A percentile compares a stretch with the other conserved stretches of the same genome.
These are phyloP conservation scores for Ruditapes philippinarum DNA, from an alignment of 1,140 invertebrate species.

Conservation along the genomic window DNA sequence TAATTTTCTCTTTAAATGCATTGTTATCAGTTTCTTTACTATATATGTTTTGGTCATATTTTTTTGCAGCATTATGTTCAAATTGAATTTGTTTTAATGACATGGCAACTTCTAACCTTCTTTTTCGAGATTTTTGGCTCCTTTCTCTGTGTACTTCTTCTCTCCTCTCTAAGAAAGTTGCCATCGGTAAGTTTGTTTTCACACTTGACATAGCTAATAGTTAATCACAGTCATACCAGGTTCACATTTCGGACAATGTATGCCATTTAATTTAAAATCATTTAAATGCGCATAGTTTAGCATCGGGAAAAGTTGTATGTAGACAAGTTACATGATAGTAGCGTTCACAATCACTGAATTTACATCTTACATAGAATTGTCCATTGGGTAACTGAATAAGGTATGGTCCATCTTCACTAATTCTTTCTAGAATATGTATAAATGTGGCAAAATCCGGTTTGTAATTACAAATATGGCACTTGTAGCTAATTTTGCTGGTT, in stretches of 20 bases:
- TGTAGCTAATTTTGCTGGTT: not conserved
- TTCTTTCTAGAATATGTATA: not conserved
- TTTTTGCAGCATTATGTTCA: too few relatives aligned
- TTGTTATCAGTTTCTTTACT: too few relatives aligned
- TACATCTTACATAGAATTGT: not conserved
- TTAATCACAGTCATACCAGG: not conserved
- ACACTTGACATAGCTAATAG: not conserved
- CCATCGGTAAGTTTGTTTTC: too few relatives aligned
- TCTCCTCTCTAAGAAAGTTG: too few relatives aligned
- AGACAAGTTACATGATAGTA: not conserved
- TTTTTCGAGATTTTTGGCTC: not conserved
- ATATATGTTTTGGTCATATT: too few relatives aligned
- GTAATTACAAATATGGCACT: not conserved
- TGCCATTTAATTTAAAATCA: not conserved
- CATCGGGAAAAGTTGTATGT: not conserved
- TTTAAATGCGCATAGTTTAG: not conserved
- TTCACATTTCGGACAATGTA: conserved; percentile 1
- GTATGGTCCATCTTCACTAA: not conserved
- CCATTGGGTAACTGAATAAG: not conserved
- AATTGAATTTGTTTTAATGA: too few relatives aligned
- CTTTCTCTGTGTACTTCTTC: too few relatives aligned
- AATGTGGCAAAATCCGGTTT: not conserved
- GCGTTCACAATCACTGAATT: not conserved
- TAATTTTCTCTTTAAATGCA: too few relatives aligned
- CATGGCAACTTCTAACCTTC: too few relatives aligned